These are phyloP conservation scores for Choristoneura rosaceana DNA, from an alignment of 2,888 invertebrate species.

Conservation along the genomic window DNA sequence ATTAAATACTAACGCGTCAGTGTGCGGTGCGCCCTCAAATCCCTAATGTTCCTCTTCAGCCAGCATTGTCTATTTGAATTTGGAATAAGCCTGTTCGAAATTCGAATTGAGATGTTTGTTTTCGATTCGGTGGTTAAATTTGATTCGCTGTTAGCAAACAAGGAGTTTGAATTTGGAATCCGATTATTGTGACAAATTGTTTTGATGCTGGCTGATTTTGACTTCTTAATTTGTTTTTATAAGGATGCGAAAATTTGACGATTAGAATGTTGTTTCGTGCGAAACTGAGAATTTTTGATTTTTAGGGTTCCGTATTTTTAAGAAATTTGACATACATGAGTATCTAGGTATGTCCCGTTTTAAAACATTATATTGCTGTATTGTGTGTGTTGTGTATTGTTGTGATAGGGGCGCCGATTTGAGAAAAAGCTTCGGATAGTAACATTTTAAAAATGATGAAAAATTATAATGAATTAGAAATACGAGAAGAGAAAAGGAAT, in stretches of 20 bases:
- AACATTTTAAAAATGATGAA: too few species aligned
- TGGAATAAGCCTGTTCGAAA: conserved; percentile 75
- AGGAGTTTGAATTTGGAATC: conserved; percentile 52
- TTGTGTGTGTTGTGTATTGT: too few species aligned
- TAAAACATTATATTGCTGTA: too few species aligned
- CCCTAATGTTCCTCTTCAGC: conserved; percentile 66
- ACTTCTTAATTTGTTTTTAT: conserved; percentile 7
- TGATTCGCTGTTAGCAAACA: conserved; percentile 56
- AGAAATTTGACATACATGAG: too few species aligned
- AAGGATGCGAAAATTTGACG: background rate
- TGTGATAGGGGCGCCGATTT: too few species aligned
- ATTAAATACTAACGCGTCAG: conserved; percentile 18
- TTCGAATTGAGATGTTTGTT: conserved; percentile 78
- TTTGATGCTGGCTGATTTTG: background rate
- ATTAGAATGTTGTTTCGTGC: background rate
- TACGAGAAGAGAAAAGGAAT: too few species aligned
- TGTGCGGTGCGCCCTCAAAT: conserved; percentile 55
- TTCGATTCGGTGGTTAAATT: conserved; percentile 71
- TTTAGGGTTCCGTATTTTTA: too few species aligned
- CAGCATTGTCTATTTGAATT: conserved; percentile 77
- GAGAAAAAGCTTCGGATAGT: too few species aligned
- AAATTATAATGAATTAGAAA: too few species aligned
- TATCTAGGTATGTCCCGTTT: too few species aligned
- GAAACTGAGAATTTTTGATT: too few species aligned
- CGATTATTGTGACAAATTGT: conserved; percentile 41